These are phyloP conservation scores for Lutjanus erythropterus DNA, from an alignment of 2,113 vertebrate genomes.

Conservation along the genomic window DNA sequence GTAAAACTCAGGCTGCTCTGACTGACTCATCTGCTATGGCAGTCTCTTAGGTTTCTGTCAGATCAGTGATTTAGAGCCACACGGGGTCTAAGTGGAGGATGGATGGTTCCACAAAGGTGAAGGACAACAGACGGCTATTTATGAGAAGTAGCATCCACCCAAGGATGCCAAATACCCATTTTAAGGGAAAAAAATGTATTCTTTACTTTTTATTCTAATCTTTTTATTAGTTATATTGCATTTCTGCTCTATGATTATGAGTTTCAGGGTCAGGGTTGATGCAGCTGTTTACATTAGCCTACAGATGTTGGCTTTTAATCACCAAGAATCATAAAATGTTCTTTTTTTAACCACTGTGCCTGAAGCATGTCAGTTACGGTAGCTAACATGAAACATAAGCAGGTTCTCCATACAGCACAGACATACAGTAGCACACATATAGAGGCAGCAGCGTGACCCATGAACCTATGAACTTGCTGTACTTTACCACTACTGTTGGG, in stretches of 20 bases:
- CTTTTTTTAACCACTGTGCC: background rate
- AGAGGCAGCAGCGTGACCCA: background rate
- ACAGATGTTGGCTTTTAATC: background rate
- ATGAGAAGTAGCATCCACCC: background rate
- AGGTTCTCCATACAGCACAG: background rate
- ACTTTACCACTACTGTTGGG: background rate
- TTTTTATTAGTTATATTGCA: background rate
- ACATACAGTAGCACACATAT: background rate
- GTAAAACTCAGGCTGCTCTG: conserved; percentile 9
- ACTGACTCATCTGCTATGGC: background rate
- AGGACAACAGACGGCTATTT: conserved; percentile 14
- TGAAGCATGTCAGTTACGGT: background rate
- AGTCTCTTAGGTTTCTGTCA: conserved; percentile 25
- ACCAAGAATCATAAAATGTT: background rate
- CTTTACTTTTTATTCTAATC: too few species aligned
- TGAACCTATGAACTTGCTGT: conserved; percentile 2
- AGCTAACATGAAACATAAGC: conserved; percentile 10
- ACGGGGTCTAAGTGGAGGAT: conserved; percentile 1
- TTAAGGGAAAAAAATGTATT: background rate
- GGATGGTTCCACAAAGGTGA: background rate
- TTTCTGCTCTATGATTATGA: background rate
- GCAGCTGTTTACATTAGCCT: background rate
- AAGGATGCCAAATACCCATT: background rate
- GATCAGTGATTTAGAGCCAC: conserved; percentile 35
- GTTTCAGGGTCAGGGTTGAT: background rate